phyloP scores from a whole-genome alignment of 2,113 vertebrate genomes.

The Tragelaphus strepsiceros region DNA sequence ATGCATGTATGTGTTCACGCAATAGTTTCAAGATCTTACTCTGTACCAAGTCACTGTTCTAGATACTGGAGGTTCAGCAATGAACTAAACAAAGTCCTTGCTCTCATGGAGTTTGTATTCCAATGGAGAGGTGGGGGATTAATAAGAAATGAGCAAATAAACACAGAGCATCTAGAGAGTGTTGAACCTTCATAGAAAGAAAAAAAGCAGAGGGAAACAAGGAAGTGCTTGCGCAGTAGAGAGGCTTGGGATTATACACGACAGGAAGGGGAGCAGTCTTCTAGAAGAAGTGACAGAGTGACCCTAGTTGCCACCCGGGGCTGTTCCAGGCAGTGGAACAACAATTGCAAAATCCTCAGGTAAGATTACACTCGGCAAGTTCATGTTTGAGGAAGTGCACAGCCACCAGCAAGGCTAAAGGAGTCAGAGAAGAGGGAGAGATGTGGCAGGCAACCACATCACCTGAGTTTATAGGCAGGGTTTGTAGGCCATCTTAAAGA shows the following conservation, averaged over 20 bases:
- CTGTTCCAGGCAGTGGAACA: constrained; percentile 1
- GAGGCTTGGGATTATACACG: not conserved
- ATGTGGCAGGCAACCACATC: not conserved
- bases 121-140: not conserved
- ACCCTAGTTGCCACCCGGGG: not conserved
- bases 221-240: not conserved
- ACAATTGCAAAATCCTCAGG: not conserved
- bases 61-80: not conserved
- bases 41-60: not conserved
- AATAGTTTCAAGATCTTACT: not conserved
- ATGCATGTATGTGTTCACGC: not conserved
- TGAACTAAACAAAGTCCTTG: not conserved
- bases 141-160: not conserved
- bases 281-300: not conserved
- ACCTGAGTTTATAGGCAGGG: not conserved
- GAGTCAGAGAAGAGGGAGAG: not conserved
- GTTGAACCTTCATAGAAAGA: not conserved
- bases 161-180: not conserved
- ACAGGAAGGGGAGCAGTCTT: not conserved
- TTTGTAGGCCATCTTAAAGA: not conserved
- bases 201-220: not conserved
- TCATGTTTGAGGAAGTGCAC: not conserved
- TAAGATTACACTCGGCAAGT: not conserved
- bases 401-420: not conserved
- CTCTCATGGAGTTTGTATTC: not conserved